Evolutionary conservation across 2,888 invertebrate species (phyloP), one percentile per base, ranked within the genome.

Genomic region (Caenorhabditis sp.): DNA sequence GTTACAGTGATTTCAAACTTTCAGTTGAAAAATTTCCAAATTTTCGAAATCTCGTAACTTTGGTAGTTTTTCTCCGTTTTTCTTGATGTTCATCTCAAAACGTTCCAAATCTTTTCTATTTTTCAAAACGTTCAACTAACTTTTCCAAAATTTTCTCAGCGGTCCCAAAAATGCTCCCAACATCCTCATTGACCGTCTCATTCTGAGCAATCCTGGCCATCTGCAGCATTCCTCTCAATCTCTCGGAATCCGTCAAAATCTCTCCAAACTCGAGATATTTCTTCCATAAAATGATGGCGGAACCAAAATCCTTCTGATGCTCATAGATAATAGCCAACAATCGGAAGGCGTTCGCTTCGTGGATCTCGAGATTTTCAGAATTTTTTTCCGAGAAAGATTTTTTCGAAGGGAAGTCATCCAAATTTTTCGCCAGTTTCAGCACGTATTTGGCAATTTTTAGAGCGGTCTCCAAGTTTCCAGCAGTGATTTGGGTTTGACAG

Each of bases 321-420:
- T 85, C 85, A 59, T 86, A 86, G 35, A 76, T 79, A 2, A 82
- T 76, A 0, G 85, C 86, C 19, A 86, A 49, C 2, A 86, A 79
- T 14, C 81, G 51, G 24, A 81, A 75, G 26, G 85, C 77, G 19
- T 80, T 72, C 3, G 70, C 58, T 70, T 86, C 69, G 16, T 69
- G 74, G 10, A 70, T 49, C 22, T 76, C 41, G 0, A 19, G 16
- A 38, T 38, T 38, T 38, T 38, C 10, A 38, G 38, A 38, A 35
- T 35, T 35, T n/a, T n/a, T n/a, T n/a, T n/a, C n/a, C n/a, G n/a
- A n/a, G 31, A 8, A 35, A 38, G 12, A 2, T 10, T 38, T 38
- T 38, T 31, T 31, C 31, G 31, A 31, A 6, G 38, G 38, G 12
- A 38, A 38, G 7, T 41, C 19, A 12, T 26, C 31, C 5, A 51